These are phyloP conservation scores for Euphonia xanthogaster DNA, from an alignment of 2,797 vertebrate genomes.

Conservation along the genomic window DNA sequence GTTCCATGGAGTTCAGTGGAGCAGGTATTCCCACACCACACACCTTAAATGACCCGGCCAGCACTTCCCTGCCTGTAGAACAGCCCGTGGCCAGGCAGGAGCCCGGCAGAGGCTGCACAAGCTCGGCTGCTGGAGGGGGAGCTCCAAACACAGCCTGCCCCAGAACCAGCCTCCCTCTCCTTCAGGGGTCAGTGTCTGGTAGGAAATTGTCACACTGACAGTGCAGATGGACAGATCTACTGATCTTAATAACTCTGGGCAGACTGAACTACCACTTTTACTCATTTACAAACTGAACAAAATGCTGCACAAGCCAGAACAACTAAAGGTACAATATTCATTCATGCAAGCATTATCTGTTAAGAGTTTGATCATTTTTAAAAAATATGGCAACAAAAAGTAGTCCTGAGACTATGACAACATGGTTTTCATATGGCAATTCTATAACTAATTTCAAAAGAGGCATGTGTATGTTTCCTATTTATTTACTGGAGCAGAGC, in stretches of 20 bases:
- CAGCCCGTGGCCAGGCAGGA: fast-evolving
- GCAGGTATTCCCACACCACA: not conserved
- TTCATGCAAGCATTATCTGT: not conserved
- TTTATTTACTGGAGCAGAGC: not conserved
- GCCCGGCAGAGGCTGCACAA: fast-evolving
- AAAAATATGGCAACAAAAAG: not conserved
- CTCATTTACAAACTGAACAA: not conserved
- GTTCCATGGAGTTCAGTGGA: fast-evolving
- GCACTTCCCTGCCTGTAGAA: fast-evolving
- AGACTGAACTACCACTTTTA: not conserved
- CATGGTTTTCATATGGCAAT: not conserved
- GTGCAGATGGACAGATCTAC: not conserved
- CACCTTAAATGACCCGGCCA: too few species aligned
- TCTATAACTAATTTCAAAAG: not conserved
- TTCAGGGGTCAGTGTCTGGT: not conserved
- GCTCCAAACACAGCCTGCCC: not conserved
- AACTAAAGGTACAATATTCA: not conserved
- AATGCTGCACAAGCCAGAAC: not conserved
- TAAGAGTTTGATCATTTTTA: not conserved
- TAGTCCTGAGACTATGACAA: not conserved
- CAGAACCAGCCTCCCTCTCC: fast-evolving
- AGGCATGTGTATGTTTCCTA: not conserved
- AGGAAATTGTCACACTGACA: not conserved
- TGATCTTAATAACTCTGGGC: not conserved
- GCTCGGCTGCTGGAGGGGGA: fast-evolving